Conservation (phyloP, 2,113 vertebrate genomes). For the Silurus asotus region DNA sequence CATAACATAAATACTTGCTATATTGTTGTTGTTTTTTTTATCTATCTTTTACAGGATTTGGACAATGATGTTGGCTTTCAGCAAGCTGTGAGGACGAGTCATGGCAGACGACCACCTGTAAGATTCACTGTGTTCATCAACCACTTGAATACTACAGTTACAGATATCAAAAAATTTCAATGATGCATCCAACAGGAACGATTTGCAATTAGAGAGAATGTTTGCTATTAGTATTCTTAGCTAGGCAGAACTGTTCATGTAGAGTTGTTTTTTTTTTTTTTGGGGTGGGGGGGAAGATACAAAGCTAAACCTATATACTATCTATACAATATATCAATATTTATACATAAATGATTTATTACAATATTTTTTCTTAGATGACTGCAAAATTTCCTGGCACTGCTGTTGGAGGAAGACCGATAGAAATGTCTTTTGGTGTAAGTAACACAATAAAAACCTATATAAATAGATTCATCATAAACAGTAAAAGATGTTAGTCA, state of each 20-base stretch:
- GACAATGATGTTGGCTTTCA: slow-evolving; percentile 92
- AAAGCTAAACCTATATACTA: too few relatives aligned
- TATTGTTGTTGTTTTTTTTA: neutral
- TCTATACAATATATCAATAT: too few relatives aligned
- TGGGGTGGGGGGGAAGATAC: neutral
- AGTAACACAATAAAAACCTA: slow-evolving; percentile 54
- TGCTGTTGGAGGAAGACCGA: slow-evolving; percentile 77
- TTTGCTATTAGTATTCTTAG: neutral
- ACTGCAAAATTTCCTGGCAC: slow-evolving; percentile 88
- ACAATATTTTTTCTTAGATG: slow-evolving; percentile 70
- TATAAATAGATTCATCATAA: neutral
- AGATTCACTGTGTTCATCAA: slow-evolving; percentile 55
- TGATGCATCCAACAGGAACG: neutral
- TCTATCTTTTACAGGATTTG: slow-evolving; percentile 78
- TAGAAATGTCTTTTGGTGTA: slow-evolving; percentile 86
- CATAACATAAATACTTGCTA: neutral
- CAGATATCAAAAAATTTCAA: neutral
- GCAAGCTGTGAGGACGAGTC: slow-evolving; percentile 88
- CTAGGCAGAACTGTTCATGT: neutral
- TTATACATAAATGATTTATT: neutral
- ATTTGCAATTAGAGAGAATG: neutral
- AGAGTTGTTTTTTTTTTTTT: neutral
- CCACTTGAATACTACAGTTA: neutral
- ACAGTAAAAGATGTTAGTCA: neutral
- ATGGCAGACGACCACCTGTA: slow-evolving; percentile 91